These are phyloP conservation scores for Euzetes globulus DNA, from an alignment of 2,888 invertebrate genomes.

Conservation along the genomic window DNA sequence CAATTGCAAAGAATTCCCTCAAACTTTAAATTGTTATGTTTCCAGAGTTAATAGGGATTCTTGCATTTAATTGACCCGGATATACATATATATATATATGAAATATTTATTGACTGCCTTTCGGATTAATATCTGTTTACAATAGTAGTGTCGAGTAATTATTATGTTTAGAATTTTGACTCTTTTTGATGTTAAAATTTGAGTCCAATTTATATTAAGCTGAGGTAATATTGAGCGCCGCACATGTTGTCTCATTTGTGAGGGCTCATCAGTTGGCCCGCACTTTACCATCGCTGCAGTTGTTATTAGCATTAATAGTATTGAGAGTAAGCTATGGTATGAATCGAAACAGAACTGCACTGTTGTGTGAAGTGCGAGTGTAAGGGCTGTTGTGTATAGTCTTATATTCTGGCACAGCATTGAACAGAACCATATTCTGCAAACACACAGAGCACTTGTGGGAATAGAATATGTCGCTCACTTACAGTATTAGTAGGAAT, in stretches of 20 bases:
- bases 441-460: slow-evolving; percentile 25
- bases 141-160: too few relatives aligned
- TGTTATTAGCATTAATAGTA: slow-evolving; percentile 7
- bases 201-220: background rate
- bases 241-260: slow-evolving; percentile 15
- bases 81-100: too few relatives aligned
- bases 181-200: background rate
- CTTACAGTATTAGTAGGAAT: slow-evolving; percentile 26
- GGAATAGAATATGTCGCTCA: slow-evolving; percentile 28
- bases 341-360: background rate
- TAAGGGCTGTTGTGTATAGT: background rate
- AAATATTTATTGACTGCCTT: too few relatives aligned
- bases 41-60: too few relatives aligned
- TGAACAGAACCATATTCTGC: slow-evolving; percentile 14
- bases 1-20: background rate
- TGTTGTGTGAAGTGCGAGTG: background rate
- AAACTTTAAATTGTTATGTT: too few relatives aligned
- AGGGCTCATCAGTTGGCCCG: slow-evolving; percentile 28
- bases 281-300: background rate
- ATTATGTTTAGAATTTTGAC: background rate
- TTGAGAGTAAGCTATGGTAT: background rate
- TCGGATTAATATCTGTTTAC: too few relatives aligned
- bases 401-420: background rate
- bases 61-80: too few relatives aligned
- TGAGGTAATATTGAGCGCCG: background rate